A percentile compares a stretch with the other conserved stretches of the same genome.
Evolutionary conservation across 2,113 vertebrate genomes (phyloP).

Genomic region (Rostratula benghalensis): DNA sequence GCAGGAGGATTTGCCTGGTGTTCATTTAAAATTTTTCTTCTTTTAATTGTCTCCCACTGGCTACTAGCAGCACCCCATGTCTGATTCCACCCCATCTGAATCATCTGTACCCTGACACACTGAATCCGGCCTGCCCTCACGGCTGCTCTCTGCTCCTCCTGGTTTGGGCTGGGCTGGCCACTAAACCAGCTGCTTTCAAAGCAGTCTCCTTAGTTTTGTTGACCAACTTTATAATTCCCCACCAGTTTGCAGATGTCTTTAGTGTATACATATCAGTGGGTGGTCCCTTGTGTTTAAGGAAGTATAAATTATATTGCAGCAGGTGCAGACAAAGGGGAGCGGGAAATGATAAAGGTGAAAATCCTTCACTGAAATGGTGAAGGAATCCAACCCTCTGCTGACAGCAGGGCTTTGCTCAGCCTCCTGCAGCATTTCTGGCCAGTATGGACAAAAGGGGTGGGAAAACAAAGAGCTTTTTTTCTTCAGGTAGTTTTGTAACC

Average conservation of each 20-base stretch:
- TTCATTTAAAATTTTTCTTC: background rate
- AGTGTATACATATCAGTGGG: background rate
- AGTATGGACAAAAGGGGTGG: slow-evolving; percentile 50
- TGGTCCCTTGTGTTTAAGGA: background rate
- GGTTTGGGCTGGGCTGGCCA: background rate
- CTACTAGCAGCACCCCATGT: background rate
- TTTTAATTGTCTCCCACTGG: background rate
- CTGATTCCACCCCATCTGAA: background rate
- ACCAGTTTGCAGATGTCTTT: background rate
- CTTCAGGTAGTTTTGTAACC: slow-evolving; percentile 54
- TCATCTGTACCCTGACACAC: background rate
- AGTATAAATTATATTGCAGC: background rate
- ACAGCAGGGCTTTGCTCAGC: background rate
- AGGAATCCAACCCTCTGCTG: background rate
- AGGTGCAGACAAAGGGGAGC: background rate
- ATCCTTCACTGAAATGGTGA: too few species aligned
- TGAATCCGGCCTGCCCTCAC: background rate
- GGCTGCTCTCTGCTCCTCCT: background rate
- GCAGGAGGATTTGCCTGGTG: background rate
- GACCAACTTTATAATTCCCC: background rate
- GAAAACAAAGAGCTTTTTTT: slow-evolving; percentile 59
- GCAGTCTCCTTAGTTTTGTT: background rate
- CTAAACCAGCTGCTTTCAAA: background rate
- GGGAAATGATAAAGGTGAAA: background rate
- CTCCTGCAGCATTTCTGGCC: background rate